Percentiles rank a stretch among this genome's conserved stretches.
Conservation (phyloP, 2,113 vertebrate genomes). For the Otocyon megalotis region DNA sequence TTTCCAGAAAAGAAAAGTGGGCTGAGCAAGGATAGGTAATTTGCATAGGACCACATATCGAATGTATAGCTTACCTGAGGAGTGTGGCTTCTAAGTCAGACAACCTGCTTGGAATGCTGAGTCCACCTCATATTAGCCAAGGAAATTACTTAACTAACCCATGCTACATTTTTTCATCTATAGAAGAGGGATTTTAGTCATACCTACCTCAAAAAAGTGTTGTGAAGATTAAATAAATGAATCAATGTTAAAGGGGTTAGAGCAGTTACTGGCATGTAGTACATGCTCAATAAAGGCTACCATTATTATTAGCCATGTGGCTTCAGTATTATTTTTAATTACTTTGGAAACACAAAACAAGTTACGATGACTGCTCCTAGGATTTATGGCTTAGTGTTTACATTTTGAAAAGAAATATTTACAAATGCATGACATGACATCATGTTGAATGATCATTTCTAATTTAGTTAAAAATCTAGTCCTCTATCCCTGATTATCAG, state of each 20-base stretch:
- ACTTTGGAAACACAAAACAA: neutral
- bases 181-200: neutral
- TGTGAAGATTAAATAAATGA: neutral
- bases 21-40: neutral
- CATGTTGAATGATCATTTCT: neutral
- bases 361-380: neutral
- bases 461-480: slow-evolving; percentile 44
- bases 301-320: neutral
- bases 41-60: neutral
- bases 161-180: neutral
- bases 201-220: neutral
- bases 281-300: neutral
- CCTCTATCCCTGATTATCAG: neutral
- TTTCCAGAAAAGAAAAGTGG: neutral
- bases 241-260: neutral
- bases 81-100: neutral
- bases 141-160: neutral
- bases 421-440: neutral
- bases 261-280: neutral
- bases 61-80: neutral
- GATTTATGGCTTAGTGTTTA: neutral
- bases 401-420: slow-evolving; percentile 23
- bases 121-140: neutral
- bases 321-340: neutral
- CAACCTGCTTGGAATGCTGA: neutral